Base-by-base conservation (phyloP, 2,797 vertebrate species). In the Pangasius krempfi region DNA sequence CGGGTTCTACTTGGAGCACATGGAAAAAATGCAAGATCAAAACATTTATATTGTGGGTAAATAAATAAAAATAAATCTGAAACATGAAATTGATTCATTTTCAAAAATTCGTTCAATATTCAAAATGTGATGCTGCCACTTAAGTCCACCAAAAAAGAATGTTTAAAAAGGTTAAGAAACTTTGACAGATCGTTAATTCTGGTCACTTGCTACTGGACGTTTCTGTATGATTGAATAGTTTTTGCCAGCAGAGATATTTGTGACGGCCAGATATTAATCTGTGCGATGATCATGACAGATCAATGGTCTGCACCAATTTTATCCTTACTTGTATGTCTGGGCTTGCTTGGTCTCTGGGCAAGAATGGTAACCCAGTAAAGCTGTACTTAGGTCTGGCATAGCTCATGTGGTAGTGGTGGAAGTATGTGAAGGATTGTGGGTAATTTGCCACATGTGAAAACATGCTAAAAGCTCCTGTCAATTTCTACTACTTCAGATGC, bases 401-500 rank as follows among this genome's bases (percentile, higher is more conserved):
- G 83, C 44, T 52, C 60, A 47, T 33, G 47, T 70, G 20, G 47
- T 70, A 10, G 47, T 70, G 6, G 18, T 54, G n/a, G n/a, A 70
- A 84, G 33, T 54, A 52, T 12, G n/a, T 16, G 7, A 50, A 9
- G 37, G 62, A 68, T 40, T 30, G 60, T 47, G 62, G 10, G 47
- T 14, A 84, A 84, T 84, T 68, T 30, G 44, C 40, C 40, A 84
- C 62, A 66, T 30, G 82, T 84, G 62, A 62, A 87, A 87, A 56
- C 54, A 82, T 58, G 86, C 66, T 70, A 81, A 87, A 87, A 87
- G 78, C 64, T 87, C 94, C 93, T 95, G 92, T 81, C 25, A 56
- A 58, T 80, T 93, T 90, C 92, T 92, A 91, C 79, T 16, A 91
- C 92, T 93, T 94, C 93, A 70, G 64, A 70, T 37, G n/a, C 54